A percentile compares a stretch with the other conserved stretches of the same genome.
phyloP scores from a whole-genome alignment of 2,888 invertebrate genomes.

The Epistrophe eligans region DNA sequence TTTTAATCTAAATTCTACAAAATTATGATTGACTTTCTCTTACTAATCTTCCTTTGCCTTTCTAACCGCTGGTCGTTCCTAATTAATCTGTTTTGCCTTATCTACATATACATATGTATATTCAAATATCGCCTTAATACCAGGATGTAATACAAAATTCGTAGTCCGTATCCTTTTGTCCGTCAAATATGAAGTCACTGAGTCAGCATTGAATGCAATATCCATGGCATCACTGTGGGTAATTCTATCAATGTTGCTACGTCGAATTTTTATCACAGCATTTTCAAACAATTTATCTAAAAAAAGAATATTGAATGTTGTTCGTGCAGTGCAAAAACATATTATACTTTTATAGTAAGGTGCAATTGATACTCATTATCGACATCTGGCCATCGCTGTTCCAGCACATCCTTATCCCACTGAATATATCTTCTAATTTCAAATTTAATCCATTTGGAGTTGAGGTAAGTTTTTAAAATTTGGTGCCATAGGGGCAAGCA shows the following conservation, averaged over 20 bases:
- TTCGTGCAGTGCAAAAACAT: not conserved
- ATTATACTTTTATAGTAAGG: slow-evolving; percentile 86
- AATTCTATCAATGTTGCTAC: slow-evolving; percentile 85
- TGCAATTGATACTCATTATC: slow-evolving; percentile 89
- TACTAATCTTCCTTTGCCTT: slow-evolving; percentile 40
- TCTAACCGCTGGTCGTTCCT: slow-evolving; percentile 35
- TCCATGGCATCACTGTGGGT: slow-evolving; percentile 85
- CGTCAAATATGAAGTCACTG: slow-evolving; percentile 81
- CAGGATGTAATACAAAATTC: slow-evolving; percentile 83
- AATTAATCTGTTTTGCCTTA: slow-evolving; percentile 78
- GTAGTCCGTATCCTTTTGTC: slow-evolving; percentile 82
- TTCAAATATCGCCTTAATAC: slow-evolving; percentile 83
- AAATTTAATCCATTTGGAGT: slow-evolving; percentile 86
- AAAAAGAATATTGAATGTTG: slow-evolving; percentile 47
- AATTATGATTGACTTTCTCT: slow-evolving; percentile 3
- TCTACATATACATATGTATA: slow-evolving; percentile 82
- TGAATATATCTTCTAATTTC: slow-evolving; percentile 85
- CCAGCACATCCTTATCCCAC: slow-evolving; percentile 89
- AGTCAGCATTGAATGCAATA: slow-evolving; percentile 84
- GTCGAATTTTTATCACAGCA: slow-evolving; percentile 85
- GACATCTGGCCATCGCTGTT: slow-evolving; percentile 91
- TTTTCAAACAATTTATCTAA: slow-evolving; percentile 85
- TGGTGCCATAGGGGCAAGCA: slow-evolving; percentile 95
- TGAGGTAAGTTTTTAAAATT: slow-evolving; percentile 91
- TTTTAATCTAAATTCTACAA: slow-evolving; percentile 7